These are phyloP conservation scores for Mylabris sibirica DNA, from an alignment of 2,888 invertebrate genomes.

Conservation along the genomic window DNA sequence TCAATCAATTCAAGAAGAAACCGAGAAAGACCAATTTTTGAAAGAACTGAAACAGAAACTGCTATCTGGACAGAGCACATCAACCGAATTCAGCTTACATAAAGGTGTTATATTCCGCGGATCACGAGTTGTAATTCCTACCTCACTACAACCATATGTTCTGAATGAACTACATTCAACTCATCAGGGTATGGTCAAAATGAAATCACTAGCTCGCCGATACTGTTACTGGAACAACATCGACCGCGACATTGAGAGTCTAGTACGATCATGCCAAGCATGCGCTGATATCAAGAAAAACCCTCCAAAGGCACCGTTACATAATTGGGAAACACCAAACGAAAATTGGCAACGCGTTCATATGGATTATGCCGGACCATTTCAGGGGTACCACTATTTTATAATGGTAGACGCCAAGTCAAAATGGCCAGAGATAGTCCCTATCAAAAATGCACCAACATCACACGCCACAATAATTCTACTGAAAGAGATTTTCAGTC, in stretches of 20 bases:
- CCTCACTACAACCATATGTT: constrained; percentile 27
- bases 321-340: constrained; percentile 43
- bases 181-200: constrained; percentile 46
- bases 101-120: background rate
- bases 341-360: constrained; percentile 46
- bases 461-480: constrained; percentile 17
- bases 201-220: constrained; percentile 44
- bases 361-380: constrained; percentile 49
- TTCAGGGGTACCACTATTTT: constrained; percentile 32
- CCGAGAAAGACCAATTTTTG: background rate
- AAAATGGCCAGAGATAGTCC: constrained; percentile 41
- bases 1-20: constrained; percentile 10
- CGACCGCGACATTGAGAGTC: constrained; percentile 42
- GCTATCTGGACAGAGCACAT: too few species aligned
- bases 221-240: constrained; percentile 43
- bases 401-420: constrained; percentile 38
- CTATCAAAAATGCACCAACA: constrained; percentile 23
- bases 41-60: too few species aligned
- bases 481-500: too few species aligned
- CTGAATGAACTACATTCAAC: constrained; percentile 39
- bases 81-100: too few species aligned
- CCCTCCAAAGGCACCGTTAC: constrained; percentile 34
- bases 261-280: constrained; percentile 38
- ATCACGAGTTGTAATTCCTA: constrained; percentile 36
- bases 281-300: constrained; percentile 31